Conservation (phyloP, 2,797 vertebrate species). For the Gobio occitaniae region DNA sequence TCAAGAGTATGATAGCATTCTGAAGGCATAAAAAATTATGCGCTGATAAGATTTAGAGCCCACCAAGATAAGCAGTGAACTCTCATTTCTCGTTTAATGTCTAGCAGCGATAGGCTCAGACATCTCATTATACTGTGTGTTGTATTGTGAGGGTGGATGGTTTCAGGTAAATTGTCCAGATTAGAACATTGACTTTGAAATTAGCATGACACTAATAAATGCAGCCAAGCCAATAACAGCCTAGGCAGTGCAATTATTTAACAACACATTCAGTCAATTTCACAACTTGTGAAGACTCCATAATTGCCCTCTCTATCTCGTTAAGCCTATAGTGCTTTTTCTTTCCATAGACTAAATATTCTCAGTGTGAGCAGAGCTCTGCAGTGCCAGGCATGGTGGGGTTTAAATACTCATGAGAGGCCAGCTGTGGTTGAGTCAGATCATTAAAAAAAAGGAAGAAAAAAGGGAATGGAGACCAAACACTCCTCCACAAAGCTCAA, state of each 20-base stretch:
- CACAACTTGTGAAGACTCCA: conserved; percentile 20
- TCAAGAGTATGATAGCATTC: neutral
- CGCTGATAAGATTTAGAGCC: neutral
- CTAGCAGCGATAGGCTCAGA: neutral
- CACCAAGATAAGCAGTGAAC: neutral
- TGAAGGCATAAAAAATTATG: neutral
- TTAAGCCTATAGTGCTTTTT: conserved; percentile 15
- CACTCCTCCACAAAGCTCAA: conserved; percentile 36
- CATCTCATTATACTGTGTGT: neutral
- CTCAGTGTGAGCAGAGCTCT: conserved; percentile 12
- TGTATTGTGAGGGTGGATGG: neutral
- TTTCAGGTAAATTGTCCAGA: conserved; percentile 41
- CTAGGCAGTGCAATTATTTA: conserved; percentile 28
- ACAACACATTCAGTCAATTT: conserved; percentile 19
- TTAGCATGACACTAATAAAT: conserved; percentile 40
- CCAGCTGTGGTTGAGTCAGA: conserved; percentile 34
- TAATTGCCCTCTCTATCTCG: conserved; percentile 36
- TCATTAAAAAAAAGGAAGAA: conserved; percentile 23
- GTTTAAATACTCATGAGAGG: conserved; percentile 32
- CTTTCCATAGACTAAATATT: conserved; percentile 18
- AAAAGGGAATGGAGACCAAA: conserved; percentile 19
- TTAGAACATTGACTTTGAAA: conserved; percentile 34
- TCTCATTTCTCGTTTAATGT: neutral
- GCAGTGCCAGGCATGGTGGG: neutral
- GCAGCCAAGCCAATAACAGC: conserved; percentile 11